Percentiles rank a stretch among this genome's conserved stretches.
Evolutionary conservation across 2,888 invertebrate species (phyloP).

Genomic region (Tinea semifulvella): DNA sequence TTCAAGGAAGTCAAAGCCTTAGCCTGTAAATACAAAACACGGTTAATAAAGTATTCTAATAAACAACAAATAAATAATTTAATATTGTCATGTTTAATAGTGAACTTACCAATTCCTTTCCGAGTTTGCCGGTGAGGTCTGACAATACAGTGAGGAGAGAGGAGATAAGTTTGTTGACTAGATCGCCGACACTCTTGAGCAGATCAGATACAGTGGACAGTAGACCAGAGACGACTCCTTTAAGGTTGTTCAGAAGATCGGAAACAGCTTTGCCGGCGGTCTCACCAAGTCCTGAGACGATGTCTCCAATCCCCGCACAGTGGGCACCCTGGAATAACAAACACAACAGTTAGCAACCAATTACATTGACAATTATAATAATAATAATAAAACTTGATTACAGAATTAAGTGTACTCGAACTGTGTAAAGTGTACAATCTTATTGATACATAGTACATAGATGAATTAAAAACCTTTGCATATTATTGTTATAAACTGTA

Average conservation of each 20-base stretch:
- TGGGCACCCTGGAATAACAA: too few relatives aligned
- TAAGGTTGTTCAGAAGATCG: not conserved
- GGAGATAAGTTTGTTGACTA: not conserved
- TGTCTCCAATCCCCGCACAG: not conserved
- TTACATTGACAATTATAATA: too few relatives aligned
- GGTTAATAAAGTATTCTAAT: too few relatives aligned
- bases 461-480: too few relatives aligned
- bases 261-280: not conserved
- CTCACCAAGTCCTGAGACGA: not conserved
- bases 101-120: conserved; percentile 10
- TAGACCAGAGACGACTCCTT: not conserved
- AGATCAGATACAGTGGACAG: not conserved
- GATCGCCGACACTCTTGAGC: not conserved
- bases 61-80: too few relatives aligned
- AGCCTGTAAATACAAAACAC: not conserved
- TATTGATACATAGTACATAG: too few relatives aligned
- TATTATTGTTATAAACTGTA: too few relatives aligned
- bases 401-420: too few relatives aligned
- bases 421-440: too few relatives aligned
- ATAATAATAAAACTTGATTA: too few relatives aligned
- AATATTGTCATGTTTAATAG: too few relatives aligned
- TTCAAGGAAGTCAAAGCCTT: not conserved
- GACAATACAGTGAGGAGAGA: conserved; percentile 4
- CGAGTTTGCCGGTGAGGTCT: conserved; percentile 5
- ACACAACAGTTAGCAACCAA: too few relatives aligned